A percentile compares a stretch with the other conserved stretches of the same genome.
phyloP scores from a whole-genome alignment of 2,797 vertebrate genomes.

The Lateolabrax maculatus region DNA sequence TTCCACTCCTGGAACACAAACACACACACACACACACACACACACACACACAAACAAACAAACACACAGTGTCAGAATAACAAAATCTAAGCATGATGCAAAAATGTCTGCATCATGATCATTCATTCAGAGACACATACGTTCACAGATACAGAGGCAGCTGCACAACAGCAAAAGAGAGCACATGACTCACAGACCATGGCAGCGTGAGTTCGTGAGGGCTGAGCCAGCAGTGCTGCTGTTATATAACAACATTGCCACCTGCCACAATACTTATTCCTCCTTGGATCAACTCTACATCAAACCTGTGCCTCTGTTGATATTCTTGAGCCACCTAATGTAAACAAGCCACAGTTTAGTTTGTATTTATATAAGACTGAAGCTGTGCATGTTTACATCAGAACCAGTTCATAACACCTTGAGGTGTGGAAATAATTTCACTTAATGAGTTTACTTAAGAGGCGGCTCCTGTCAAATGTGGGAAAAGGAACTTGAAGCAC shows the following conservation, averaged over 20 bases:
- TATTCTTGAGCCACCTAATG: slow-evolving; percentile 14
- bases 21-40: slow-evolving; percentile 37
- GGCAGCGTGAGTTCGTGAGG: slow-evolving; percentile 26
- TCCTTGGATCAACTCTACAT: slow-evolving; percentile 27
- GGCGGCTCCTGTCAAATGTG: slow-evolving; percentile 28
- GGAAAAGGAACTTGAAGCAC: slow-evolving; percentile 3
- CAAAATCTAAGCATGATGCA: slow-evolving; percentile 25
- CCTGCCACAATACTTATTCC: slow-evolving; percentile 33
- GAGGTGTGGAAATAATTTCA: slow-evolving; percentile 7
- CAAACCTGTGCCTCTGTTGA: slow-evolving; percentile 38
- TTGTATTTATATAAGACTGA: slow-evolving; percentile 49
- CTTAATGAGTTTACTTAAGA: slow-evolving; percentile 54
- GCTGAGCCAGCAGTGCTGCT: slow-evolving; percentile 40
- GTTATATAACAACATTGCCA: slow-evolving; percentile 46
- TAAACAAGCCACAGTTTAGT: slow-evolving; percentile 45
- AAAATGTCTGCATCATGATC: slow-evolving; percentile 17
- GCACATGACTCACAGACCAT: slow-evolving; percentile 37
- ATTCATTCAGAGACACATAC: slow-evolving; percentile 17
- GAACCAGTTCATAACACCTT: slow-evolving; percentile 39
- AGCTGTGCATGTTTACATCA: slow-evolving; percentile 52
- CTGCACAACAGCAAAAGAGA: slow-evolving; percentile 26
- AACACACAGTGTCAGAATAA: slow-evolving; percentile 31
- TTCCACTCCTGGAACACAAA: slow-evolving; percentile 83
- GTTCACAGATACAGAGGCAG: slow-evolving; percentile 4
- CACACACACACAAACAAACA: slow-evolving; percentile 25